Conservation (phyloP, 2,797 vertebrate genomes). For the Ptychobarbus kaznakovi region DNA sequence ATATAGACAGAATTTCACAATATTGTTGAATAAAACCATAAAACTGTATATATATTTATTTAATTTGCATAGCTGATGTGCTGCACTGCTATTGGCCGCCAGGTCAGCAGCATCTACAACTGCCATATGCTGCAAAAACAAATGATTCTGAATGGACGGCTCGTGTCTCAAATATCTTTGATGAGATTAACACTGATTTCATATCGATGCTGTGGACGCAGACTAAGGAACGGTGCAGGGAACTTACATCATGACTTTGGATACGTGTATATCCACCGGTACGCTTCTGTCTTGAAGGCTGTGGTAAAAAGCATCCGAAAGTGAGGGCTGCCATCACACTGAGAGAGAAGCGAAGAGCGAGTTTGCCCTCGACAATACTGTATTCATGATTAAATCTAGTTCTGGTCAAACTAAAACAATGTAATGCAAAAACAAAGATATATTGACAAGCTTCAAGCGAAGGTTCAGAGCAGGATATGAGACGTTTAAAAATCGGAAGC, state of each 20-base stretch:
- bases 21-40: background rate
- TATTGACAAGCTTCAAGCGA: background rate
- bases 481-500: slow-evolving; percentile 55
- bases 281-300: slow-evolving; percentile 91
- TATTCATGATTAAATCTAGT: slow-evolving; percentile 82
- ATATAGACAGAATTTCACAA: background rate
- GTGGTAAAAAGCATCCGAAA: slow-evolving; percentile 96
- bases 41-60: too few species aligned
- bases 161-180: background rate
- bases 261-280: slow-evolving; percentile 90
- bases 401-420: background rate
- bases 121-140: slow-evolving; percentile 4
- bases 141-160: background rate
- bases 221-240: background rate
- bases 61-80: slow-evolving; percentile 4
- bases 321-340: slow-evolving; percentile 97
- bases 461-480: slow-evolving; percentile 28
- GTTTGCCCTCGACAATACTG: slow-evolving; percentile 93
- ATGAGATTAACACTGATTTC: background rate
- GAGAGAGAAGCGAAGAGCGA: slow-evolving; percentile 95
- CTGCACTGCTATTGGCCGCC: slow-evolving; percentile 21
- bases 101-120: background rate
- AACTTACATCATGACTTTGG: slow-evolving; percentile 92
- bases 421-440: background rate
- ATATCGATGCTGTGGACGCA: background rate